Evolutionary conservation across 1,140 invertebrate species (phyloP), one percentile per base, ranked within the genome.

Genomic region (Caenorhabditis latens): DNA sequence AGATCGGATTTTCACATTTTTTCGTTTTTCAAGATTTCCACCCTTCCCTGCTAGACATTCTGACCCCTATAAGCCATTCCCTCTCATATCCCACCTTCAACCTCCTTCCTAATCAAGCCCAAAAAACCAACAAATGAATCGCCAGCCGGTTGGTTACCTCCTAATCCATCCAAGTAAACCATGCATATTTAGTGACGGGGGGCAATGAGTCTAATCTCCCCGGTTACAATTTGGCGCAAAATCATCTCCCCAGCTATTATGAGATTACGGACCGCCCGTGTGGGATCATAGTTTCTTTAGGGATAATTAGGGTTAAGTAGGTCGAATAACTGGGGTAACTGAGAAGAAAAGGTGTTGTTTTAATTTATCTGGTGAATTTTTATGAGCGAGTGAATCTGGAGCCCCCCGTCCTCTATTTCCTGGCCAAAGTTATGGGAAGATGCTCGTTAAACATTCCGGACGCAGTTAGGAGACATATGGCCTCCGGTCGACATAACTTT

Each of bases 401-500:
- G 11, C 63, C 21, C 11, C 21, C 63, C 11, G 32, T 11, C n/a
- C n/a, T 40, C 13, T 11, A 16, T 32, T 8, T 8, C 21, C 9
- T 40, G 9, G 19, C 46, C 71, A 40, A n/a, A 43, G 71, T 79
- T 79, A 79, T 79, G 71, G 71, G 71, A 79, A 79, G 71, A 79
- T 79, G 71, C 71, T 79, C 71, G 71, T 79, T 79, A 79, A 79
- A 79, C 43, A 79, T 46, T 50, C 71, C 46, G 13, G 43, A 14
- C 11, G 7, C 67, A n/a, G 19, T 71, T 46, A 13, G 19, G 9
- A 43, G 40, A 79, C 71, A 79, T 79, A 79, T 79, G 71, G 71
- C 71, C 46, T 79, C 61, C 61, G 61, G 61, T 42, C 61, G 61
- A 79, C 71, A 79, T 79, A 79, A 79, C 71, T 79, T 79, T 79